Percentiles rank a stretch among this genome's conserved stretches.
phyloP scores from a whole-genome alignment of 2,888 invertebrate species.

The Thymelicus acteon region DNA sequence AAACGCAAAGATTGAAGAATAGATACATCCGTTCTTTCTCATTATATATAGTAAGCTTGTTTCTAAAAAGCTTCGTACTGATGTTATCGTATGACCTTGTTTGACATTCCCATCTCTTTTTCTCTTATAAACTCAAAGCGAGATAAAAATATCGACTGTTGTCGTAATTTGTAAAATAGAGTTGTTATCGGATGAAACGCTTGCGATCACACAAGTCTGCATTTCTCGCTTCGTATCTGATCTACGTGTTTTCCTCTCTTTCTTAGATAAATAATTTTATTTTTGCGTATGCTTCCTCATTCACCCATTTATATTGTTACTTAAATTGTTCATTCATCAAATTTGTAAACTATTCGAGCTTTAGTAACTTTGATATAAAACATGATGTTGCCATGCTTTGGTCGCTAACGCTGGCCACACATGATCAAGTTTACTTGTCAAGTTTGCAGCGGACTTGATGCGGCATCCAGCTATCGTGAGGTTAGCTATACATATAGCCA shows the following conservation, averaged over 20 bases:
- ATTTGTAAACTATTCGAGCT: too few species aligned
- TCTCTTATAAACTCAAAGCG: constrained; percentile 4
- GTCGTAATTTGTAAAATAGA: constrained; percentile 28
- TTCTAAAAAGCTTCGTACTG: constrained; percentile 19
- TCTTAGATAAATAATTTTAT: neutral
- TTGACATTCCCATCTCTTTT: constrained; percentile 24
- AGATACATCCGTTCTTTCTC: constrained; percentile 36
- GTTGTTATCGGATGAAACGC: constrained; percentile 22
- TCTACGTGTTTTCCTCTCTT: constrained; percentile 6
- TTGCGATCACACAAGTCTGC: constrained; percentile 15
- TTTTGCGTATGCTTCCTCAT: too few species aligned
- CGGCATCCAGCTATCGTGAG: too few species aligned
- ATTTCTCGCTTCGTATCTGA: constrained; percentile 5
- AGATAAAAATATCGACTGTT: constrained; percentile 18
- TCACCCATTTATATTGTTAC: too few species aligned
- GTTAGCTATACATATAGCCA: too few species aligned
- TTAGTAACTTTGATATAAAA: too few species aligned
- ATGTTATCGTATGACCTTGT: constrained; percentile 39
- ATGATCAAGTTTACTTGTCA: too few species aligned
- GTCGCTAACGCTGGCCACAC: too few species aligned
- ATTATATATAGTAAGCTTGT: constrained; percentile 39
- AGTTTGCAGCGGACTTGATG: too few species aligned
- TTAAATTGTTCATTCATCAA: too few species aligned
- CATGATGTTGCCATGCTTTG: too few species aligned
- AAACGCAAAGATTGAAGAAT: constrained; percentile 43